These are phyloP conservation scores for Aphyosemion australe DNA, from an alignment of 2,113 vertebrate genomes.

Conservation along the genomic window DNA sequence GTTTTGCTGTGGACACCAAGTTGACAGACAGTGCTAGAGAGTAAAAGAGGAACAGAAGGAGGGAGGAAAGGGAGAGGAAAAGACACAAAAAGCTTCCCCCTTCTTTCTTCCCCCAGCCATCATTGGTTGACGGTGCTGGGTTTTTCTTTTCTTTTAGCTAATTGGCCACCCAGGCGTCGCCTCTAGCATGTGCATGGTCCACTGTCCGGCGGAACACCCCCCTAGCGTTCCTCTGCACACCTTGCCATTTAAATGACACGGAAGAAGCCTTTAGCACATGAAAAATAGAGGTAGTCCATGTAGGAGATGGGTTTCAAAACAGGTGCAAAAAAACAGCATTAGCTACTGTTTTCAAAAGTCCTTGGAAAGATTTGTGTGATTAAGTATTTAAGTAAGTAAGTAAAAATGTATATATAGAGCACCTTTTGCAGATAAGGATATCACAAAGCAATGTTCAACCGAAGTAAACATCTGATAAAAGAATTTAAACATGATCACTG, in stretches of 20 bases:
- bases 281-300: constrained; percentile 32
- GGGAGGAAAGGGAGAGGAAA: constrained; percentile 58
- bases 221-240: constrained; percentile 58
- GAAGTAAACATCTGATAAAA: too few species aligned
- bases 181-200: constrained; percentile 68
- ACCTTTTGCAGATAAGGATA: too few species aligned
- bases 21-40: constrained; percentile 76
- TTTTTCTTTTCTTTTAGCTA: constrained; percentile 77
- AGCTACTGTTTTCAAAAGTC: neutral
- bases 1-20: constrained; percentile 73
- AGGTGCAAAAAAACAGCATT: constrained; percentile 20
- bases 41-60: constrained; percentile 65
- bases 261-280: constrained; percentile 43
- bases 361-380: too few species aligned
- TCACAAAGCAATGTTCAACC: too few species aligned
- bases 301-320: constrained; percentile 18
- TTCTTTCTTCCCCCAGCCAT: constrained; percentile 46
- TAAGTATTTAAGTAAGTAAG: too few species aligned
- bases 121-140: constrained; percentile 72
- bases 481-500: too few species aligned
- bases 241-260: constrained; percentile 56
- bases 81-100: constrained; percentile 54
- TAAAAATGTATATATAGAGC: too few species aligned
- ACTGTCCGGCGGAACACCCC: constrained; percentile 38
- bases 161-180: constrained; percentile 84